phyloP scores from a whole-genome alignment of 2,888 invertebrate species.

The Ennomos erosarius region DNA sequence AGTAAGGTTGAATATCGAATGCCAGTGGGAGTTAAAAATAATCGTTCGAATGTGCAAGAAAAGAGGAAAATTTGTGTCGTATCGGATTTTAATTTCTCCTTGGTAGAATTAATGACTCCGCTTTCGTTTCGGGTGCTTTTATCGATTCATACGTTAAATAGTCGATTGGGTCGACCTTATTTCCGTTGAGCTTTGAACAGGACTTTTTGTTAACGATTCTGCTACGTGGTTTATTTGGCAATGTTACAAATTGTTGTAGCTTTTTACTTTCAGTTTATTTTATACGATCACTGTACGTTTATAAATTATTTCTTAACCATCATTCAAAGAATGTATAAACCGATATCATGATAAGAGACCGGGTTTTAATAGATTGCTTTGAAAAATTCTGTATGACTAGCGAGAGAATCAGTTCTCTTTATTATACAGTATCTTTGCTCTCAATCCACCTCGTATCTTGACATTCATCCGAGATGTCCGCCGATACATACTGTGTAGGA shows the following conservation, averaged over 20 bases:
- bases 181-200: constrained; percentile 15
- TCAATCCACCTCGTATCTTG: constrained; percentile 1
- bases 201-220: constrained; percentile 5
- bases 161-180: constrained; percentile 23
- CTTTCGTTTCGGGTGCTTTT: constrained; percentile 61
- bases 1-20: constrained; percentile 41
- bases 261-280: neutral
- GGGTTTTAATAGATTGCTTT: too few species aligned
- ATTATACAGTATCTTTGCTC: neutral
- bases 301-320: too few species aligned
- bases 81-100: constrained; percentile 83
- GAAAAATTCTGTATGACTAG: too few species aligned
- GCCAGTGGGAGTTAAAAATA: constrained; percentile 37
- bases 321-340: too few species aligned
- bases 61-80: constrained; percentile 80
- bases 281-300: too few species aligned
- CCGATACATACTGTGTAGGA: constrained; percentile 6
- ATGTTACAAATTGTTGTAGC: neutral
- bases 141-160: constrained; percentile 69
- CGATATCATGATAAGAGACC: too few species aligned
- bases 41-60: constrained; percentile 48
- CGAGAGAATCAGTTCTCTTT: too few species aligned
- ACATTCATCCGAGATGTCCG: constrained; percentile 3
- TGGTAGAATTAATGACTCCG: constrained; percentile 79
- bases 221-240: constrained; percentile 7